Evolutionary conservation across 1,140 invertebrate genomes (phyloP).

Genomic region (Drosophila serrata): DNA sequence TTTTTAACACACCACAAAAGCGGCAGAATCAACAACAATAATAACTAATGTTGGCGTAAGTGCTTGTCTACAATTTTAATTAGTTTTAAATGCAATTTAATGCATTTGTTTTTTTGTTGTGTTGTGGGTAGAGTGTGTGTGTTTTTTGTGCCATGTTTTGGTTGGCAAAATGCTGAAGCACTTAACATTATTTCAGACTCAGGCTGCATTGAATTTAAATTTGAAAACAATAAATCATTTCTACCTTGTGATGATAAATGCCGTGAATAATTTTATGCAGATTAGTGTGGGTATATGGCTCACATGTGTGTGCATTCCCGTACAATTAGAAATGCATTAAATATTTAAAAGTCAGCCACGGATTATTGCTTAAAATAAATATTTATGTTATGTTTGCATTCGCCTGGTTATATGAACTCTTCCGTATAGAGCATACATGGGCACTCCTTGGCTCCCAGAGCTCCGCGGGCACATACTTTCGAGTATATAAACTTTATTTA

Average conservation of each 20-base stretch:
- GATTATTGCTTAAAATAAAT: conserved; percentile 39
- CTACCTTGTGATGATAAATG: conserved; percentile 57
- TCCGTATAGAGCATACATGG: no score
- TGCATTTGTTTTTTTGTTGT: conserved; percentile 51
- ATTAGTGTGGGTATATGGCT: conserved; percentile 5
- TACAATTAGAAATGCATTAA: conserved; percentile 78
- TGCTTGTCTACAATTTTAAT: conserved; percentile 81
- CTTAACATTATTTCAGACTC: conserved; percentile 51
- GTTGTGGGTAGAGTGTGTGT: neutral
- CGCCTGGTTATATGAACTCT: conserved; percentile 6
- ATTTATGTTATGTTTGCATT: conserved; percentile 26
- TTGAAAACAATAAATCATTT: conserved; percentile 73
- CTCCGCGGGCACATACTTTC: no score
- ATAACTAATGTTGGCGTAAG: conserved; percentile 62
- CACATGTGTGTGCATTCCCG: conserved; percentile 45
- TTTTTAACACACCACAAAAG: conserved; percentile 42
- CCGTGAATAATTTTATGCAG: conserved; percentile 50
- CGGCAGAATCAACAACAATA: conserved; percentile 37
- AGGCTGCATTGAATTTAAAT: conserved; percentile 53
- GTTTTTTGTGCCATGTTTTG: conserved; percentile 41
- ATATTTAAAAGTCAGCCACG: conserved; percentile 61
- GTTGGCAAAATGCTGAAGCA: conserved; percentile 49
- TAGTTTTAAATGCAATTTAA: conserved; percentile 77
- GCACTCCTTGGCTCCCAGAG: no score
- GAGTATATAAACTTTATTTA: conserved; percentile 12